These are phyloP conservation scores for Halocaridina rubra DNA, from an alignment of 2,888 invertebrate genomes.

Conservation along the genomic window DNA sequence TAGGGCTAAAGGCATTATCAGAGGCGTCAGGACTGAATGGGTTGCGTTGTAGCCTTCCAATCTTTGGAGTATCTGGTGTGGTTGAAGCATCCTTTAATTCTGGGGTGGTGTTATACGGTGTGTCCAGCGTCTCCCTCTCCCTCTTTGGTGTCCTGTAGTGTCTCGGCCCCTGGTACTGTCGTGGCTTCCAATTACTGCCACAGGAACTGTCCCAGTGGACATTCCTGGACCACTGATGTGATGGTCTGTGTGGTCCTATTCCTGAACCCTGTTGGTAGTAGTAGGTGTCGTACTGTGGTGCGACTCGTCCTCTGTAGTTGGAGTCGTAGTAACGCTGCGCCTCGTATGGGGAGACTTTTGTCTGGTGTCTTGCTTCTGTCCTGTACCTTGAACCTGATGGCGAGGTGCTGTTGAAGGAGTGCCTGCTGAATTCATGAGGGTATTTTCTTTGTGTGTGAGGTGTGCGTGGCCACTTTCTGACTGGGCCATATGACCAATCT, in stretches of 20 bases:
- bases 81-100: neutral
- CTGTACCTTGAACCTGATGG: neutral
- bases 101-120: neutral
- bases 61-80: neutral
- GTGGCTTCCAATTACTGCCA: neutral
- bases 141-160: neutral
- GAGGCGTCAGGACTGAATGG: neutral
- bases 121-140: neutral
- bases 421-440: neutral
- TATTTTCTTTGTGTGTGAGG: neutral
- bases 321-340: constrained; percentile 40
- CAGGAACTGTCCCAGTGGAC: neutral
- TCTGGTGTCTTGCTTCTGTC: neutral
- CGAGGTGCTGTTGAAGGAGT: neutral
- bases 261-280: constrained; percentile 51
- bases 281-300: constrained; percentile 57
- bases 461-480: neutral
- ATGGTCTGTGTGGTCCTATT: constrained; percentile 28
- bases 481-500: neutral
- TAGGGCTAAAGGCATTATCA: neutral
- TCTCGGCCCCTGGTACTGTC: neutral
- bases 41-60: neutral
- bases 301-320: constrained; percentile 29
- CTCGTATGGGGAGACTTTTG: neutral
- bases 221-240: neutral